Percentiles rank a stretch among this genome's conserved stretches.
Evolutionary conservation across 2,888 invertebrate species (phyloP).

Genomic region (Drosophila ezoana): DNA sequence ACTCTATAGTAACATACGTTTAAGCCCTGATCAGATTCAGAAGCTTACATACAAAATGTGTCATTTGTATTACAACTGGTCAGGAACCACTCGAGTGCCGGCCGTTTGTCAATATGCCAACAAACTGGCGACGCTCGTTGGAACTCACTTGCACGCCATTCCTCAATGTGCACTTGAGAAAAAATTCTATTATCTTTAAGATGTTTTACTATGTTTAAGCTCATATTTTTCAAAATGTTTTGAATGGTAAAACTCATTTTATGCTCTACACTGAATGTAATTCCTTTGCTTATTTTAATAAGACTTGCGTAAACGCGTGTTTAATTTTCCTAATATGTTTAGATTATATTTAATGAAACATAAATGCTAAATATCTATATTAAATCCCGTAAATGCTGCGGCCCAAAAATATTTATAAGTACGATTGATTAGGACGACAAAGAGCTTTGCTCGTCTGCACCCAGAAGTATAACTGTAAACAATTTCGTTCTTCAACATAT

Average conservation of each 20-base stretch:
- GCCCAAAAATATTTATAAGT: too few relatives aligned
- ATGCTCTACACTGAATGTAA: slow-evolving; percentile 1
- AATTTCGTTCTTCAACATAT: too few relatives aligned
- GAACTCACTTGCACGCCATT: slow-evolving; percentile 91
- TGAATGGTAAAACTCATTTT: neutral
- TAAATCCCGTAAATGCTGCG: neutral
- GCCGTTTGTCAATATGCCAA: slow-evolving; percentile 98
- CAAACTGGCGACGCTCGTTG: slow-evolving; percentile 95
- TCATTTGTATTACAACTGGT: slow-evolving; percentile 97
- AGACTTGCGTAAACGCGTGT: neutral
- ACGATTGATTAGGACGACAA: too few relatives aligned
- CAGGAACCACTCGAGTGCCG: slow-evolving; percentile 93
- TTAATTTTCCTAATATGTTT: neutral
- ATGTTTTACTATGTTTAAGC: neutral
- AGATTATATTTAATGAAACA: neutral
- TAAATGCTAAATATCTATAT: neutral
- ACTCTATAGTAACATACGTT: slow-evolving; percentile 89
- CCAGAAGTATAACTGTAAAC: too few relatives aligned
- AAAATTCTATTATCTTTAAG: slow-evolving; percentile 90
- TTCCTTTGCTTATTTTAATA: neutral
- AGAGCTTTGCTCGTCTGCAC: too few relatives aligned
- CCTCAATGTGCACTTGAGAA: slow-evolving; percentile 88
- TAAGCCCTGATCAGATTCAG: slow-evolving; percentile 92
- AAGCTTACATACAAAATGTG: slow-evolving; percentile 93
- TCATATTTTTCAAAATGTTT: neutral